Percentiles rank a stretch among this genome's conserved stretches.
phyloP scores from a whole-genome alignment of 2,888 invertebrate genomes.

The Cantharis lateralis region DNA sequence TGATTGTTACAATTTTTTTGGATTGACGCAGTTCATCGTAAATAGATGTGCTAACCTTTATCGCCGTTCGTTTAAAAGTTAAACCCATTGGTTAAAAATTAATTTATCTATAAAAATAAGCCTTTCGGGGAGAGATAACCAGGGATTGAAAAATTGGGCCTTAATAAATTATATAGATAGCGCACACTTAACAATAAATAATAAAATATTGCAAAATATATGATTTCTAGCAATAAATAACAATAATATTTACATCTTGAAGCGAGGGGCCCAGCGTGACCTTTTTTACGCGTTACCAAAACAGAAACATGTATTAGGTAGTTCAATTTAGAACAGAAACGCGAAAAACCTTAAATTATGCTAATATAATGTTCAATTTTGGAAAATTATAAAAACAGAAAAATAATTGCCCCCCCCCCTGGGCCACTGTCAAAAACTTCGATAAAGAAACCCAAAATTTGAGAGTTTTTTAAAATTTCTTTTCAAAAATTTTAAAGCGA shows the following conservation, averaged over 20 bases:
- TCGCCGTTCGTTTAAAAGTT: background rate
- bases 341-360: background rate
- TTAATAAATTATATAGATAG: background rate
- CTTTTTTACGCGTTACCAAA: no score
- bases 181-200: background rate
- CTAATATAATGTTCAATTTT: background rate
- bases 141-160: no score
- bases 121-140: no score
- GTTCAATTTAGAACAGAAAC: background rate
- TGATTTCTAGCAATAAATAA: background rate
- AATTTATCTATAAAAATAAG: no score
- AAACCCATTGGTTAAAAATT: background rate
- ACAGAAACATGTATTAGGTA: background rate
- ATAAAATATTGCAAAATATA: background rate
- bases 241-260: background rate
- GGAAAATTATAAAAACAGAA: background rate
- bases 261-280: background rate
- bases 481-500: no score
- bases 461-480: no score
- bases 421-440: background rate
- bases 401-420: no score
- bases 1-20: constrained; percentile 1
- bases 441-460: no score
- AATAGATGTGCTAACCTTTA: background rate
- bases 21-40: constrained; percentile 2